Evolutionary conservation across 2,797 vertebrate species (phyloP), one percentile per base, ranked within the genome.

Genomic region (Euphonia xanthogaster): DNA sequence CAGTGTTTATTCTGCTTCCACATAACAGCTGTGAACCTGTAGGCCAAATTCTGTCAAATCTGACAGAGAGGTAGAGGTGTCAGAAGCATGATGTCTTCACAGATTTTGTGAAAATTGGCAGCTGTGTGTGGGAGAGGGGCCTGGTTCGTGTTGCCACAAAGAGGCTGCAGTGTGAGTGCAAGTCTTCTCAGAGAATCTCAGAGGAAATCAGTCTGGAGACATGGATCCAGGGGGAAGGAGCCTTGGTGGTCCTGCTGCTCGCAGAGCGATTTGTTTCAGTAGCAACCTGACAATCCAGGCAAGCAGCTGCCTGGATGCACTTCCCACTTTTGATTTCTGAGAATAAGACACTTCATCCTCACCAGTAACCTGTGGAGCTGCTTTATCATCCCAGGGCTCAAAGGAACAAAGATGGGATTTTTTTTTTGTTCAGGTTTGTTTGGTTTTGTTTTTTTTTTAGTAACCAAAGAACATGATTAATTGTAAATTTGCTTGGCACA

Each of bases 41-140:
- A 93, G 94, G 96, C 96, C 95, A 95, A 94, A 93, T 95, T 91
- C 91, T 68, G 50, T 94, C 85, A 88, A 90, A 94, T 86, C 33
- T 94, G 91, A 93, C 93, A 83, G 90, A 68, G 81, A 82, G 71
- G 57, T 14, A 89, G 94, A 92, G 85, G 91, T 94, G 90, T 91
- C 87, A 71, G 88, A 91, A 89, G 57, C 83, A 48, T 74, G 73
- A 90, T 74, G 91, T 75, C 81, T 96, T 93, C 92, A 85, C 84
- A 93, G 86, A 72, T 91, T 82, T 55, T 57, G 62, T 90, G 94
- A 88, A 88, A 95, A 80, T 74, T 93, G 67, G 87, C 85, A 91
- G 95, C 94, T 94, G 89, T 27, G 82, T 80, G 87, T 88, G 91
- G 95, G 94, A 94, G 93, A 83, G 65, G 68, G 91, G 75, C 84